Evolutionary conservation across 2,113 vertebrate genomes (phyloP).

Genomic region (Dissostichus mawsoni): DNA sequence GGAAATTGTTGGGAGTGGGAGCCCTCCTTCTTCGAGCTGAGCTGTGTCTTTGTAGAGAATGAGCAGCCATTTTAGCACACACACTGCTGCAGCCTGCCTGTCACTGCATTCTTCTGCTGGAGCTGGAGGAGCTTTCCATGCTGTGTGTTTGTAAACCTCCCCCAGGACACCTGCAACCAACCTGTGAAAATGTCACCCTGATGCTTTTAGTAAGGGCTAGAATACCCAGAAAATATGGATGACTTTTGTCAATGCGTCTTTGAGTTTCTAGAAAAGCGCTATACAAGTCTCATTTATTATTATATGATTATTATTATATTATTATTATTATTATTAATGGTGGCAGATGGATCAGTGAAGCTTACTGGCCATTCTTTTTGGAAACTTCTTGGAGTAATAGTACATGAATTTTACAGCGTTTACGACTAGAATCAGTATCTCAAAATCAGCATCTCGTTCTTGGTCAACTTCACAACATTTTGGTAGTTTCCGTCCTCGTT

Average conservation of each 20-base stretch:
- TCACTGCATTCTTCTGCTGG: constrained; percentile 55
- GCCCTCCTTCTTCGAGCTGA: constrained; percentile 47
- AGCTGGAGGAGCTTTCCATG: constrained; percentile 29
- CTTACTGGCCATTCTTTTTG: constrained; percentile 1
- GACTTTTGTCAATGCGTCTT: not conserved
- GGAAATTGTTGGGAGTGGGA: constrained; percentile 46
- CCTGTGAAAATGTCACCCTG: constrained; percentile 29
- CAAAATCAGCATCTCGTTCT: not conserved
- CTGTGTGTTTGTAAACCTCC: constrained; percentile 35
- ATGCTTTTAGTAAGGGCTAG: constrained; percentile 3
- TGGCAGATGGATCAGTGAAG: not conserved
- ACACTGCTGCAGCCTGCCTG: constrained; percentile 64
- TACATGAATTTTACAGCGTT: not conserved
- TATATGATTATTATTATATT: no score
- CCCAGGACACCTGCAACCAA: constrained; percentile 39
- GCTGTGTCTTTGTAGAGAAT: constrained; percentile 62
- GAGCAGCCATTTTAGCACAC: constrained; percentile 75
- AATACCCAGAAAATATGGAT: not conserved
- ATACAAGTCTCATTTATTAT: no score
- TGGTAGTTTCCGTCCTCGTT: not conserved
- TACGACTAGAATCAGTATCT: not conserved
- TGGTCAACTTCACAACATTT: not conserved
- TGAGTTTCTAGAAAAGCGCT: no score
- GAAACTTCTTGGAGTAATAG: not conserved
- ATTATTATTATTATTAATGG: not conserved